Conservation (phyloP, 2,888 invertebrate species). For the Sinelater perroti region DNA sequence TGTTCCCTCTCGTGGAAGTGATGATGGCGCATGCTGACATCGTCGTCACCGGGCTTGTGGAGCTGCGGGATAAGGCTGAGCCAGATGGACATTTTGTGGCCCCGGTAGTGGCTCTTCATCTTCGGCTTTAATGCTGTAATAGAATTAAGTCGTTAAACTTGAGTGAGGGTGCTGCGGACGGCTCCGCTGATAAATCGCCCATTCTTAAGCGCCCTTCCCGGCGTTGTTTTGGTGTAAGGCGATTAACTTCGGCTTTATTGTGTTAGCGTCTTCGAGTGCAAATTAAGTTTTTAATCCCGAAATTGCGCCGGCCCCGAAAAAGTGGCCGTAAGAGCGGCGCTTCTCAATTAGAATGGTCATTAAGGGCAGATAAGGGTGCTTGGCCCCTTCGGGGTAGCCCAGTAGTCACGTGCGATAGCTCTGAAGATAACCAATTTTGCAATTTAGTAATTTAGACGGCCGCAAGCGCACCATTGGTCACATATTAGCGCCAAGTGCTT, state of each 20-base stretch:
- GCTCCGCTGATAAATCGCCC: conserved; percentile 36
- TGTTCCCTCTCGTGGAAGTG: conserved; percentile 79
- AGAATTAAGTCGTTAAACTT: conserved; percentile 46
- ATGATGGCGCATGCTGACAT: conserved; percentile 76
- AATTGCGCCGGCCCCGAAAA: conserved; percentile 6
- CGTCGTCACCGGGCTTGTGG: conserved; percentile 79
- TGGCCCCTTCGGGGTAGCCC: conserved; percentile 9
- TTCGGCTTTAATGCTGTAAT: conserved; percentile 73
- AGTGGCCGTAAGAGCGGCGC: neutral
- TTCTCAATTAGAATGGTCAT: conserved; percentile 16
- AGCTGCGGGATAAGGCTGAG: conserved; percentile 85
- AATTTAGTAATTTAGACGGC: no score
- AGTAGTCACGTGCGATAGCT: conserved; percentile 11
- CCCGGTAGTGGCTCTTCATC: conserved; percentile 85
- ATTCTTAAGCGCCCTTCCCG: conserved; percentile 44
- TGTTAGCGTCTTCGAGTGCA: conserved; percentile 30
- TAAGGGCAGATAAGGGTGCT: conserved; percentile 4
- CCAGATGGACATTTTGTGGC: conserved; percentile 92
- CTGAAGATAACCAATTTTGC: no score
- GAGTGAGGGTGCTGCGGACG: conserved; percentile 38
- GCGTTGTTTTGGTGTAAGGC: conserved; percentile 48
- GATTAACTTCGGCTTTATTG: conserved; percentile 46
- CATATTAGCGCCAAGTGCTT: no score
- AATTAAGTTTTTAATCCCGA: conserved; percentile 20
- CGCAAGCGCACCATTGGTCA: no score